These are phyloP conservation scores for Passer domesticus DNA, from an alignment of 2,113 vertebrate genomes.

Conservation along the genomic window DNA sequence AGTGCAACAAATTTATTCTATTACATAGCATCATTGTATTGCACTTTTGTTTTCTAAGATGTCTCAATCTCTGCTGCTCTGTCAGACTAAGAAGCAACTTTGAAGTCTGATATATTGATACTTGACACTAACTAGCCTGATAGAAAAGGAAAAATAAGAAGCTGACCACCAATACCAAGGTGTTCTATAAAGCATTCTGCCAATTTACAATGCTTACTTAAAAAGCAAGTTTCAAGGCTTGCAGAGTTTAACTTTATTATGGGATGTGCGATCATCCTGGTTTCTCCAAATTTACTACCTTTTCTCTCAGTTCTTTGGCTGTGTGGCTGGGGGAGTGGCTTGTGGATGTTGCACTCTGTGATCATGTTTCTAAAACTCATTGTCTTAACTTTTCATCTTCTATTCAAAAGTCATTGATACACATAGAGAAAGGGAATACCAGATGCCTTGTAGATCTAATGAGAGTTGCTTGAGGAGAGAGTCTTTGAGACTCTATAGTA, in stretches of 20 bases:
- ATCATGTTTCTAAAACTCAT: background rate
- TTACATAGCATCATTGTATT: background rate
- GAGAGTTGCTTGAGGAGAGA: background rate
- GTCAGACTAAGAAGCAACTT: background rate
- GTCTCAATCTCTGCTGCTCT: background rate
- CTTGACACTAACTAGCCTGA: background rate
- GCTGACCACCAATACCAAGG: background rate
- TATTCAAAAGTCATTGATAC: background rate
- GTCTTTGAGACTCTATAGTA: background rate
- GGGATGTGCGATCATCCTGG: fast-evolving
- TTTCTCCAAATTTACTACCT: background rate
- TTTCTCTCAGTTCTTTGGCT: background rate
- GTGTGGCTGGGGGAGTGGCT: background rate
- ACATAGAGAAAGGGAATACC: background rate
- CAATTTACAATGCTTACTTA: background rate
- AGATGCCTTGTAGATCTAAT: background rate
- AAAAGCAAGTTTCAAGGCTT: background rate
- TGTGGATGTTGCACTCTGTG: background rate
- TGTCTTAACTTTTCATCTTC: background rate
- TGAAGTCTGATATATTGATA: background rate
- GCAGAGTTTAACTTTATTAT: background rate
- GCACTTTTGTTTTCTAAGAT: background rate
- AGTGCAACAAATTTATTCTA: background rate
- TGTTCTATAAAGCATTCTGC: background rate
- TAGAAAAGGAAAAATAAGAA: background rate